Base-by-base conservation (phyloP, 1,140 invertebrate genomes). In the Achatina immaculata region DNA sequence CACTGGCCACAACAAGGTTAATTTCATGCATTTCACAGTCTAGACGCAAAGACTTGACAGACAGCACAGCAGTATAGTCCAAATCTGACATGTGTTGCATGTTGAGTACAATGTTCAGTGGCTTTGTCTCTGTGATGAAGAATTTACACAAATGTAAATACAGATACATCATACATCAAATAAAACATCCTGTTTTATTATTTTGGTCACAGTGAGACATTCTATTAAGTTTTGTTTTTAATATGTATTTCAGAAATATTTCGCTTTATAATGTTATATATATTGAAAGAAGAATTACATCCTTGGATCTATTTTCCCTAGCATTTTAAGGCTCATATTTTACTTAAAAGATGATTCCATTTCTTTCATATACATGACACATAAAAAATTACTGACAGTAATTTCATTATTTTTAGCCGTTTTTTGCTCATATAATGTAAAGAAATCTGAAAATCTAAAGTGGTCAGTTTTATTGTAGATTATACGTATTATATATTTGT, bases 81-180 rank as follows among this genome's bases (percentile, higher is more conserved):
- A 88, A n/a, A 14, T 81, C 81, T 42, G 83, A 82, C 36, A 89
- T 80, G 80, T 88, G 86, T n/a, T 48, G 80, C 77, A 87, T 88
- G 74, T 89, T 87, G 36, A 89, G 28, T 1, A 89, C 82, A 55
- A 86, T 82, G 62, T 86, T 84, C 42, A 76, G 80, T 9, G 83
- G 82, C 65, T 81, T 84, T 0, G 83, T 84, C 42, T 48, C 86
- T 83, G 83, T 76, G 81, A 66, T 11, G 83, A 82, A 74, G 43
- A 28, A 71, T 75, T 69, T 66, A 58, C 51, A 51, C 38, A 43
- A 48, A 42, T 4, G 34, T 34, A 65, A 34, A 24, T 38, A 62
- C n/a, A n/a, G 78, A 6, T 7, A 65, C 0, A 31, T 72, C 11
- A 72, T 14, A 14, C 7, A 19, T 36, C 69, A 72, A 38, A 31